phyloP scores from a whole-genome alignment of 2,888 invertebrate genomes.

The Crioceris asparagi region DNA sequence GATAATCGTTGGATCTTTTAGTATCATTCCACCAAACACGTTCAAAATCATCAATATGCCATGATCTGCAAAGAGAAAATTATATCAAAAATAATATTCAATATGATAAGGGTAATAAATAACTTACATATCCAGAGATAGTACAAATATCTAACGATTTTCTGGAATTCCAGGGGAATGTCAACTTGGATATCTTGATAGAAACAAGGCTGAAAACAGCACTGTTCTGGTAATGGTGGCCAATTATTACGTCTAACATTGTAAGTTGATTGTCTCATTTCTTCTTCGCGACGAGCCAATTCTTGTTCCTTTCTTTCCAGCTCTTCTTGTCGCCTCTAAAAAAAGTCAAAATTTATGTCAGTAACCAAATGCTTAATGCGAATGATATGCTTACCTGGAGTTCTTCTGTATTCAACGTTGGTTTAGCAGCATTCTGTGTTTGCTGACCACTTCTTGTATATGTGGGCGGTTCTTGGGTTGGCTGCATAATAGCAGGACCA shows the following conservation, averaged over 20 bases:
- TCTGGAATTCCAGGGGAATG: slow-evolving; percentile 95
- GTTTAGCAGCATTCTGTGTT: slow-evolving; percentile 39
- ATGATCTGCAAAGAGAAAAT: slow-evolving; percentile 64
- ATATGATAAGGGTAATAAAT: slow-evolving; percentile 2
- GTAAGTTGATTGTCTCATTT: slow-evolving; percentile 52
- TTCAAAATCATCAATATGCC: slow-evolving; percentile 76
- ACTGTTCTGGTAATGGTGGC: slow-evolving; percentile 92
- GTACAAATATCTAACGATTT: slow-evolving; percentile 87
- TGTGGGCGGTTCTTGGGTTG: slow-evolving; percentile 57
- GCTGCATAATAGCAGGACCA: slow-evolving; percentile 75
- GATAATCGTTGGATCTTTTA: slow-evolving; percentile 66
- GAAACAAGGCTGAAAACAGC: slow-evolving; percentile 95
- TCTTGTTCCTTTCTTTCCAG: slow-evolving; percentile 86
- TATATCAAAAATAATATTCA: not conserved
- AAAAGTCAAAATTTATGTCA: slow-evolving; percentile 9
- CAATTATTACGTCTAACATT: slow-evolving; percentile 85
- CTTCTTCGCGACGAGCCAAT: slow-evolving; percentile 78
- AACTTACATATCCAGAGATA: slow-evolving; percentile 93
- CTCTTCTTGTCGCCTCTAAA: slow-evolving; percentile 76
- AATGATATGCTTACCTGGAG: slow-evolving; percentile 70
- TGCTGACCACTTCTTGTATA: slow-evolving; percentile 56
- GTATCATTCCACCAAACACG: slow-evolving; percentile 72
- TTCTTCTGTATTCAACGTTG: slow-evolving; percentile 56
- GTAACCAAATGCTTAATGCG: too few species aligned
- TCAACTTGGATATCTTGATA: slow-evolving; percentile 99